phyloP scores from a whole-genome alignment of 2,797 vertebrate species.

The Sitta carolinensis region DNA sequence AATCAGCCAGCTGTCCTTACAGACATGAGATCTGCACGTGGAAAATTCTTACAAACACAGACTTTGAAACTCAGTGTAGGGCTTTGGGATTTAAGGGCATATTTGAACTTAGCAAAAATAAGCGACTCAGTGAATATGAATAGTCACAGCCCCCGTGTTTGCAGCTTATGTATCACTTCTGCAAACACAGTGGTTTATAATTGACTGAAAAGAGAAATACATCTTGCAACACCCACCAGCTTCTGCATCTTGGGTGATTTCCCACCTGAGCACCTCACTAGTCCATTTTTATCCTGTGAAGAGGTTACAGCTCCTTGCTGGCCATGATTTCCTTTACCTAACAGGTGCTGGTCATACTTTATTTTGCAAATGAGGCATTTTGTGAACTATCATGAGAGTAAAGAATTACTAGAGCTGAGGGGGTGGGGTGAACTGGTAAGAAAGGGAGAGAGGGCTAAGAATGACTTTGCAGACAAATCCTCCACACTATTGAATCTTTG shows the following conservation, averaged over 20 bases:
- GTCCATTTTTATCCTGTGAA: background rate
- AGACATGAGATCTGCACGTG: background rate
- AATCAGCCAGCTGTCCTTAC: background rate
- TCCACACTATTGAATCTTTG: constrained; percentile 17
- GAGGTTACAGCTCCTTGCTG: background rate
- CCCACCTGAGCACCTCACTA: background rate
- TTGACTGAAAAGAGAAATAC: constrained; percentile 4
- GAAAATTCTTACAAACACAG: background rate
- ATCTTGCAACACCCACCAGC: constrained; percentile 2
- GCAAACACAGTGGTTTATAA: constrained; percentile 32
- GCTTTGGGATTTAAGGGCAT: background rate
- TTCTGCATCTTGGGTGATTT: constrained; percentile 6
- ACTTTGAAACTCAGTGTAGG: background rate
- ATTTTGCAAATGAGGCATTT: constrained; percentile 37
- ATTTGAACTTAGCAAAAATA: background rate
- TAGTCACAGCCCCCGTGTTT: background rate
- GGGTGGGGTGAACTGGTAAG: background rate
- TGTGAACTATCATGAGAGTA: background rate
- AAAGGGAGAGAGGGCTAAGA: constrained; percentile 1
- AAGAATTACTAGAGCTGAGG: background rate
- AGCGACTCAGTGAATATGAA: background rate
- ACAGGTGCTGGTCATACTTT: background rate
- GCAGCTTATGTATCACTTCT: background rate
- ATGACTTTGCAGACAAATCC: constrained; percentile 15
- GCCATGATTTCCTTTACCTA: background rate